Evolutionary conservation across 2,113 vertebrate genomes (phyloP), one percentile per base, ranked within the genome.

Genomic region (Paratilapia polleni): DNA sequence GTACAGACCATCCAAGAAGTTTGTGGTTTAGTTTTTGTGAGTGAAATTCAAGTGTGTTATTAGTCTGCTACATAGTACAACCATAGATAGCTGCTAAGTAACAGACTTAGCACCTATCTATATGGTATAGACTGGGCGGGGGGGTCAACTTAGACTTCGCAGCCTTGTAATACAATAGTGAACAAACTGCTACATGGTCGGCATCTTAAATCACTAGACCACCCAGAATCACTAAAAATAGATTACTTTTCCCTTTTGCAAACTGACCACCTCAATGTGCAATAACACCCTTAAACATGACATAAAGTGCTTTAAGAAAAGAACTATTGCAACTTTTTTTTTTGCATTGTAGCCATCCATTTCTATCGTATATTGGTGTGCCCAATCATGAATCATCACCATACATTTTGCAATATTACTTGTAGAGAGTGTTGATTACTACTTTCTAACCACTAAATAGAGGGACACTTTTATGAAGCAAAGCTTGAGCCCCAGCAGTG

Each of bases 401-500:
- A 63, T 8, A 36, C 15, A 20, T 20, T 34, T 61, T 8, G 59
- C 54, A 60, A 54, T 34, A n/a, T 73, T 73, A 52, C 68, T 73
- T 73, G 2, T 0, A 54, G 43, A 28, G 28, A 24, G 26, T 26
- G 26, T 13, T 60, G 56, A 60, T 38, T 36, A 31, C 31, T 62
- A 15, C 43, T 34, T 62, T 58, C 26, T 20, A 68, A 73, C 43
- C 19, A 26, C 38, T 81, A 82, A 79, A 80, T 64, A 41, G 47
- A 83, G 49, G 28, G 31, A 57, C 15, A 4, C 13, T 62, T 78
- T 82, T 75, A 82, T 68, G 47, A 60, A 49, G 66, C 12, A 80
- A 64, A 84, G 26, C 84, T n/a, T 73, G 47, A 63, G 68, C 59
- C 8, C 66, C 61, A 76, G 80, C 31, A 70, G 38, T 68, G 34